These are phyloP conservation scores for Crotalus viridis DNA, from an alignment of 2,113 vertebrate species.

Conservation along the genomic window DNA sequence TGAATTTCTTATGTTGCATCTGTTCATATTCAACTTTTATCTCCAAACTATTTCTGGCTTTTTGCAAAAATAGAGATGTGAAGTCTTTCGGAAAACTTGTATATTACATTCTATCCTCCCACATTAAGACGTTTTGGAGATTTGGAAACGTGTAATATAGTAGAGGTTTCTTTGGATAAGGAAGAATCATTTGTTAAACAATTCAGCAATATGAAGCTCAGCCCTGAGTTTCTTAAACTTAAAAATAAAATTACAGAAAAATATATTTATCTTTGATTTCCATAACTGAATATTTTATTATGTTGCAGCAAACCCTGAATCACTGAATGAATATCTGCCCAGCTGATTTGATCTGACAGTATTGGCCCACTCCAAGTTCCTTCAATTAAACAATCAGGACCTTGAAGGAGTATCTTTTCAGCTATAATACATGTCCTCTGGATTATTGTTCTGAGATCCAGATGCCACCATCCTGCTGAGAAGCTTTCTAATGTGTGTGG, in stretches of 20 bases:
- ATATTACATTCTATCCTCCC: neutral
- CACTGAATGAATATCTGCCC: neutral
- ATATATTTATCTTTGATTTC: neutral
- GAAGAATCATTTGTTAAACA: neutral
- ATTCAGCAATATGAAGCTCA: neutral
- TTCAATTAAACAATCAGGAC: neutral
- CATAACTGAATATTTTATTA: neutral
- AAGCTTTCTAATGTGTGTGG: no score
- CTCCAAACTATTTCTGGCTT: constrained; percentile 7
- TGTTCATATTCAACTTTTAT: constrained; percentile 25
- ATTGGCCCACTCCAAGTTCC: no score
- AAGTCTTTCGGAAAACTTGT: constrained; percentile 1
- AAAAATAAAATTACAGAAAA: neutral
- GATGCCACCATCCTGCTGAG: neutral
- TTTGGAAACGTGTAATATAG: neutral
- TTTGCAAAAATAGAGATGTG: neutral
- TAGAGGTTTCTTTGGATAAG: neutral
- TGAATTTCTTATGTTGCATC: neutral
- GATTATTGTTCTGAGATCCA: neutral
- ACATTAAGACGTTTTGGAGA: neutral
- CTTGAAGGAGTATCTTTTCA: neutral
- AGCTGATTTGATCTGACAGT: neutral
- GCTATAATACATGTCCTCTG: neutral
- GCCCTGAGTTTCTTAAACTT: neutral
- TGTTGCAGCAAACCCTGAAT: rapidly evolving